phyloP scores from a whole-genome alignment of 2,797 vertebrate species.

The Botia kubotai region DNA sequence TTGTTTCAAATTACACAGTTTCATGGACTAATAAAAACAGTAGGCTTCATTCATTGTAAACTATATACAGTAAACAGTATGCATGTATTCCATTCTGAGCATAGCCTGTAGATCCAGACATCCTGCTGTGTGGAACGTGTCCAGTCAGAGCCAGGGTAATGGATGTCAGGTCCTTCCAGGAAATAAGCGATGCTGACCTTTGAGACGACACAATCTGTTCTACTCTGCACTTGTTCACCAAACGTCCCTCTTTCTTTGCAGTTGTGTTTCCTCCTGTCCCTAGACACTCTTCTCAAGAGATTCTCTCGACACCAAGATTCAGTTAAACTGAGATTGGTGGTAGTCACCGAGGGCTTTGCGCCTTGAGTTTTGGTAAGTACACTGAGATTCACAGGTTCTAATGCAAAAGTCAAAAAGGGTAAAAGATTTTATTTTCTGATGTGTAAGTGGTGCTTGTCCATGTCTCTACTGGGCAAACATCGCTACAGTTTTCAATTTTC shows the following conservation, averaged over 20 bases:
- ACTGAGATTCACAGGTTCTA: constrained; percentile 3
- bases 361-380: constrained; percentile 1
- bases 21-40: background rate
- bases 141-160: constrained; percentile 34
- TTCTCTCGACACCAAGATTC: background rate
- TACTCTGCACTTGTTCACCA: background rate
- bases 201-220: constrained; percentile 28
- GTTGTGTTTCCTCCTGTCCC: background rate
- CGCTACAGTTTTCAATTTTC: no score
- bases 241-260: background rate
- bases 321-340: constrained; percentile 5
- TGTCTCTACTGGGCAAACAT: no score
- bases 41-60: background rate
- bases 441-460: background rate
- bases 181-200: constrained; percentile 51
- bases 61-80: background rate
- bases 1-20: background rate
- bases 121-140: constrained; percentile 28
- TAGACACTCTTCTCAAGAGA: background rate
- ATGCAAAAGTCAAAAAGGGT: background rate
- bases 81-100: background rate
- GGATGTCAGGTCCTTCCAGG: constrained; percentile 35
- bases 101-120: background rate
- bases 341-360: background rate
- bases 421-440: background rate